Conservation (phyloP, 1,140 invertebrate genomes). For the Tetramorium parvispinum region DNA sequence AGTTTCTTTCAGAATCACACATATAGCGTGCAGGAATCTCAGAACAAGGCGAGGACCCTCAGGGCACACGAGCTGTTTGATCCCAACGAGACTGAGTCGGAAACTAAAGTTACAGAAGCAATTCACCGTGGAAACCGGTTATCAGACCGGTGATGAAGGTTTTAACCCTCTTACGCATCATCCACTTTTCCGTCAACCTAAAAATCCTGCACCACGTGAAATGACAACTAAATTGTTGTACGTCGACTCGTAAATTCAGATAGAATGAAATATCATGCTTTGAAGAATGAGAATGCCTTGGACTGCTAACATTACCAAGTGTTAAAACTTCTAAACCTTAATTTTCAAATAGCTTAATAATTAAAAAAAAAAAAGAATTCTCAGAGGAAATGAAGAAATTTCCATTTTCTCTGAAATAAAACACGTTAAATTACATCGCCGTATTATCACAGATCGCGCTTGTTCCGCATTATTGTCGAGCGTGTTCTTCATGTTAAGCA, state of each 20-base stretch:
- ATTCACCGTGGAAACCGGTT: constrained; percentile 56
- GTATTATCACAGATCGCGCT: background rate
- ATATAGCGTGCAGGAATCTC: constrained; percentile 52
- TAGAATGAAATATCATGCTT: background rate
- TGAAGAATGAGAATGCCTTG: background rate
- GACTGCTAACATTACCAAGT: background rate
- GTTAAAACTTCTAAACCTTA: background rate
- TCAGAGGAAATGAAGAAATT: background rate
- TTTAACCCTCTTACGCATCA: constrained; percentile 39
- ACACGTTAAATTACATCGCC: background rate
- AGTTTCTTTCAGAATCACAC: constrained; percentile 44
- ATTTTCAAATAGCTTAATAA: background rate
- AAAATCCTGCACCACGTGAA: constrained; percentile 25
- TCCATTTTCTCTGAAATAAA: background rate
- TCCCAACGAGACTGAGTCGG: constrained; percentile 31
- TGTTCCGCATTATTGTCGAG: background rate
- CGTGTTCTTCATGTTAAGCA: background rate
- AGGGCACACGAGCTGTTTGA: constrained; percentile 34
- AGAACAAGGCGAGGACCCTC: constrained; percentile 46
- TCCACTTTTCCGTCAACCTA: constrained; percentile 47
- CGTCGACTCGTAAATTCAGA: constrained; percentile 26
- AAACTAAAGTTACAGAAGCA: constrained; percentile 57
- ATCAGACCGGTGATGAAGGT: constrained; percentile 53
- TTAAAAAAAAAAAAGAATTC: background rate
- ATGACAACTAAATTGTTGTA: constrained; percentile 49